A percentile compares a stretch with the other conserved stretches of the same genome.
These are phyloP conservation scores for Chaetodon trifasciatus DNA, from an alignment of 2,797 vertebrate genomes.

Conservation along the genomic window DNA sequence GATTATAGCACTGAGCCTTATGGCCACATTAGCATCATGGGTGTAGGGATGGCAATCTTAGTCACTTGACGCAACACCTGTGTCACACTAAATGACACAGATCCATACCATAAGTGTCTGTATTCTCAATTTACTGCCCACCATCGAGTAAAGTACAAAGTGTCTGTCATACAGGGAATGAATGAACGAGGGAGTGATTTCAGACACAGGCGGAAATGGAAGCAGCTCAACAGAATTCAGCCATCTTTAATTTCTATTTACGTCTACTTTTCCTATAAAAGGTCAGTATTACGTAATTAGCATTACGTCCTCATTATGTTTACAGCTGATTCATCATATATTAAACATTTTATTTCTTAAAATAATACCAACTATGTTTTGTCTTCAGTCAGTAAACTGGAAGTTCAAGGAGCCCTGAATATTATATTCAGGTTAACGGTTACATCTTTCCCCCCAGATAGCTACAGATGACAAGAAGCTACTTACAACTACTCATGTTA, in stretches of 20 bases:
- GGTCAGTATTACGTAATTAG: not conserved
- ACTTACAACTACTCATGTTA: not conserved
- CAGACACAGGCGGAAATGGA: not conserved
- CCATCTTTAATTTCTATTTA: conserved; percentile 1
- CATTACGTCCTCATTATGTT: not conserved
- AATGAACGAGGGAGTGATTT: not conserved
- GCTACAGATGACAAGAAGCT: not conserved
- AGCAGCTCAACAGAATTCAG: conserved; percentile 14
- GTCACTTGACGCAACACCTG: not conserved
- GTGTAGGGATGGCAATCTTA: not conserved
- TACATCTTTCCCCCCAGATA: not conserved
- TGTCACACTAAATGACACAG: no score
- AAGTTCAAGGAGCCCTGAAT: not conserved
- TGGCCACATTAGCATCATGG: not conserved
- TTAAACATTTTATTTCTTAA: not conserved
- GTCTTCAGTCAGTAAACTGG: not conserved
- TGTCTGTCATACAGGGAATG: not conserved
- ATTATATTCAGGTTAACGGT: not conserved
- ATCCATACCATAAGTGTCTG: no score
- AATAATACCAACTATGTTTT: not conserved
- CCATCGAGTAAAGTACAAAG: no score
- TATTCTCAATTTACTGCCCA: no score
- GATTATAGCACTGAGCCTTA: not conserved
- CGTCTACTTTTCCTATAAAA: not conserved
- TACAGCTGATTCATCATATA: not conserved